Base-by-base conservation (phyloP, 2,113 vertebrate genomes). In the Oplegnathus fasciatus region DNA sequence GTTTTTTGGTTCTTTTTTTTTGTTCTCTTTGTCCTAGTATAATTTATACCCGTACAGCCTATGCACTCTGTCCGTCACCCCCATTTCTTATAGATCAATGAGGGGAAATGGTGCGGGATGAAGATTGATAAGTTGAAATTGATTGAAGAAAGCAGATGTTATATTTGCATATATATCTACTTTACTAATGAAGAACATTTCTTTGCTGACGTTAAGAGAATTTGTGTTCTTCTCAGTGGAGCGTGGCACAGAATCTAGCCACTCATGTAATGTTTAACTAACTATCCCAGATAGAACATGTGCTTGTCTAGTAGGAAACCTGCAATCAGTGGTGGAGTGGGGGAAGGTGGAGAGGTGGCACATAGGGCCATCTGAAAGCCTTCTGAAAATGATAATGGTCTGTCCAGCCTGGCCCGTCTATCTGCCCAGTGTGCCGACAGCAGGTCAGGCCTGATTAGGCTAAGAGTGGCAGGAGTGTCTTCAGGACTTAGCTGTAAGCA, bases 401-500 rank as follows among this genome's bases (percentile, higher is more conserved):
- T 81, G 86, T 89, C 83, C 81, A 89, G 86, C 83, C 86, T 82
- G 79, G 76, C 75, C 85, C 80, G 80, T 91, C 92, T 93, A 81
- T 89, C 88, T 89, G 79, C 54, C 73, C 80, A 26, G 80, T 84
- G 79, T 60, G 57, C 83, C 74, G 89, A 94, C 94, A 94, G 94
- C 91, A 94, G 92, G 93, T 93, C 91, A 89, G 89, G 90, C 82
- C 94, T 95, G 94, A 96, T 96, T 96, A 95, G 92, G 93, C 91
- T 92, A 93, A 94, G 93, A 94, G 90, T 94, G 93, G 94, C 93
- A 94, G 92, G 93, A 92, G 94, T 93, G 95, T 93, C 93, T 95
- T 92, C 92, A 91, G 93, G 94, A 95, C 94, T 96, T 95, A 95
- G 92, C 93, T 92, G 92, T 95, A 95, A 96, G 94, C 95, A 90